A percentile compares a stretch with the other conserved stretches of the same genome.
Evolutionary conservation across 2,797 vertebrate genomes (phyloP).

Genomic region (Threskiornis aethiopicus): DNA sequence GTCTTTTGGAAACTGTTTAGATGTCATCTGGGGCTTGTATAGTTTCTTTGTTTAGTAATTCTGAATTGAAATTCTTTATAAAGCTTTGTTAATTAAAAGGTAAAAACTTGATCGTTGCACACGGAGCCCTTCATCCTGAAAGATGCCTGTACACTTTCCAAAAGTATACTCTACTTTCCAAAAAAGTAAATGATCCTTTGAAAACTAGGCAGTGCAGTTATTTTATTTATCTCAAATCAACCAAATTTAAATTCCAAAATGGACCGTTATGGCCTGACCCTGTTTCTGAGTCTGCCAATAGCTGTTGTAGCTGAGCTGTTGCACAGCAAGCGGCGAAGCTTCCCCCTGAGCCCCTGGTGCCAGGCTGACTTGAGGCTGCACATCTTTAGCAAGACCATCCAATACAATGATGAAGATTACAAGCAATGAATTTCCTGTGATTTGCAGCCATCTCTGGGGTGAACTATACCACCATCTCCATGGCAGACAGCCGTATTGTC

Average conservation of each 20-base stretch:
- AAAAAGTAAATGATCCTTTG: constrained; percentile 37
- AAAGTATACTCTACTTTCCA: not conserved
- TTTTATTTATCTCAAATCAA: constrained; percentile 30
- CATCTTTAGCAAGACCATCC: not conserved
- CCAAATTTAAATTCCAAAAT: not conserved
- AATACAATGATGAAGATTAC: not conserved
- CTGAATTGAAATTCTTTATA: constrained; percentile 60
- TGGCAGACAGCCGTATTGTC: rapidly evolving
- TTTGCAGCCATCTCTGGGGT: not conserved
- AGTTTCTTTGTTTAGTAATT: constrained; percentile 60
- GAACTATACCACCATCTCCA: not conserved
- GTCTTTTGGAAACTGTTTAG: constrained; percentile 62
- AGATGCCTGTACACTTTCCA: constrained; percentile 39
- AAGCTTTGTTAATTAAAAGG: constrained; percentile 64
- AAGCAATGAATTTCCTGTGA: not conserved
- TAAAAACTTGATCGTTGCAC: constrained; percentile 34
- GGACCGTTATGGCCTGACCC: not conserved
- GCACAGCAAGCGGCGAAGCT: not conserved
- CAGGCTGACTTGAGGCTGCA: not conserved
- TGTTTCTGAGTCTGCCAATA: not conserved
- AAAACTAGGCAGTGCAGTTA: not conserved
- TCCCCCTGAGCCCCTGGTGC: not conserved
- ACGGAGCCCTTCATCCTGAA: constrained; percentile 17
- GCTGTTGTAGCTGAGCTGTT: not conserved
- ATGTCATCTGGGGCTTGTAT: constrained; percentile 54